Evolutionary conservation across 1,140 invertebrate species (phyloP).

Genomic region (Euura saliciscinereae): DNA sequence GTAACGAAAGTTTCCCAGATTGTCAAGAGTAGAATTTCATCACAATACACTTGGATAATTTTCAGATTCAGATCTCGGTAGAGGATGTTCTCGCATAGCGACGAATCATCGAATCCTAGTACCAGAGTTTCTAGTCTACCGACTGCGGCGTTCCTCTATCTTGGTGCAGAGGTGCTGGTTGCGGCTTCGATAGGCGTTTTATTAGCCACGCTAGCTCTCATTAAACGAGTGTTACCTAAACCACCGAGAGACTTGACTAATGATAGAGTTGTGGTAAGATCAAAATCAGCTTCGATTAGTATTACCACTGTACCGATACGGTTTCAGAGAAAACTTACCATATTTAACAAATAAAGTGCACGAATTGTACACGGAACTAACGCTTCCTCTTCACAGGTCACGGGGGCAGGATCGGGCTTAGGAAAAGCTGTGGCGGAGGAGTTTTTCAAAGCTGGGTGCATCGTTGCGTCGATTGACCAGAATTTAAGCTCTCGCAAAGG

Average conservation of each 20-base stretch:
- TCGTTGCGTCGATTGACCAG: slow-evolving; percentile 50
- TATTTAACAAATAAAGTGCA: too few species aligned
- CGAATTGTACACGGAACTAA: too few species aligned
- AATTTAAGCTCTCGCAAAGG: slow-evolving; percentile 30
- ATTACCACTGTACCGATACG: too few species aligned
- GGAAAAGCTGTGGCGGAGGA: slow-evolving; percentile 47
- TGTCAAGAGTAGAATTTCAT: too few species aligned
- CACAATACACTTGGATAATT: background rate
- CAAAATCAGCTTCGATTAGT: background rate
- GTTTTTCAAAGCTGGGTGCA: slow-evolving; percentile 49
- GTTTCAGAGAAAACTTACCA: too few species aligned
- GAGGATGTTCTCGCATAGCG: slow-evolving; percentile 39
- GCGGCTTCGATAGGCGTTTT: slow-evolving; percentile 37
- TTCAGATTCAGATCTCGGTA: slow-evolving; percentile 30
- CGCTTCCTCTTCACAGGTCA: slow-evolving; percentile 39
- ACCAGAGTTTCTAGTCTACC: slow-evolving; percentile 32
- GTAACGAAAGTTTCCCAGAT: too few species aligned
- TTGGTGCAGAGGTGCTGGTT: slow-evolving; percentile 46
- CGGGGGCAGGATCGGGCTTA: slow-evolving; percentile 46
- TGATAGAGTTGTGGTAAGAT: slow-evolving; percentile 49
- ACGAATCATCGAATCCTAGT: slow-evolving; percentile 26
- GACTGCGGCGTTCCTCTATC: slow-evolving; percentile 41
- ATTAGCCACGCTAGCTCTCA: slow-evolving; percentile 34
- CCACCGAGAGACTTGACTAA: slow-evolving; percentile 49
- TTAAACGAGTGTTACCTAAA: slow-evolving; percentile 47